These are phyloP conservation scores for Rhinolophus ferrumequinum DNA, from an alignment of 2,113 vertebrate genomes.

Conservation along the genomic window DNA sequence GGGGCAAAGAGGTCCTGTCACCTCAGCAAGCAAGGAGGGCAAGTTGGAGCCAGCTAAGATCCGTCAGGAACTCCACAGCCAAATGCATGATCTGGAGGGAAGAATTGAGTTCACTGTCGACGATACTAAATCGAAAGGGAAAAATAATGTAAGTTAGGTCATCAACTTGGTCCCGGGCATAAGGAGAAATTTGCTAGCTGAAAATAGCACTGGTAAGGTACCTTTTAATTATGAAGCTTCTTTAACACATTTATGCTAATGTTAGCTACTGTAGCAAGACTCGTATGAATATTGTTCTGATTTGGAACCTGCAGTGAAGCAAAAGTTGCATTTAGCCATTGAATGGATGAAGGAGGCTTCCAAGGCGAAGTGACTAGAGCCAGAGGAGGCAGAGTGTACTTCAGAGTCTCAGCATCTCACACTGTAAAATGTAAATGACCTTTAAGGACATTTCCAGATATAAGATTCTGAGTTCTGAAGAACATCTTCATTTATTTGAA, in stretches of 20 bases:
- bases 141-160: conserved; percentile 53
- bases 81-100: conserved; percentile 55
- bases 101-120: conserved; percentile 61
- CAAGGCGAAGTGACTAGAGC: not conserved
- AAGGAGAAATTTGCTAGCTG: conserved; percentile 22
- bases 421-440: not conserved
- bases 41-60: conserved; percentile 53
- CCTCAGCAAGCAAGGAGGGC: conserved; percentile 46
- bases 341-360: not conserved
- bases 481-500: conserved; percentile 35
- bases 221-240: conserved; percentile 32
- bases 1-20: conserved; percentile 48
- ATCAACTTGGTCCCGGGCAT: conserved; percentile 17
- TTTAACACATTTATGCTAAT: not conserved
- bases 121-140: conserved; percentile 36
- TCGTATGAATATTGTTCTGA: not conserved
- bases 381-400: not conserved
- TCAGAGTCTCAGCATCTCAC: not conserved
- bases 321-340: not conserved
- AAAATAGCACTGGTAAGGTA: conserved; percentile 6
- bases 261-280: not conserved
- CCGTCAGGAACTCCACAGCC: conserved; percentile 34
- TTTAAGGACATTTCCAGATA: conserved; percentile 26
- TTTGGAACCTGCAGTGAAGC: not conserved
- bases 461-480: not conserved